These are phyloP conservation scores for Aeoliscus strigatus DNA, from an alignment of 2,797 vertebrate species.

Conservation along the genomic window DNA sequence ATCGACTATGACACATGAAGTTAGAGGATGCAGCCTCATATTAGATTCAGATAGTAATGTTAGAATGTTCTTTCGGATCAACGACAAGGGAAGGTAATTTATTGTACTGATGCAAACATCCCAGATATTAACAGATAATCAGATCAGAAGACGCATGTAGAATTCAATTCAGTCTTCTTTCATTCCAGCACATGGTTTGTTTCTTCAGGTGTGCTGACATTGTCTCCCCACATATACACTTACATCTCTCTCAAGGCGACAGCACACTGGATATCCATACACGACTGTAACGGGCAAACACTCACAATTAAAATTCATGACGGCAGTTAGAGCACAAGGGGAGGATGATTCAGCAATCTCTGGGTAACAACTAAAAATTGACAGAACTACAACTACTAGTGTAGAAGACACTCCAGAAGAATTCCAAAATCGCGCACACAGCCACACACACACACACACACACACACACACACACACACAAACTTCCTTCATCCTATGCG, in stretches of 20 bases:
- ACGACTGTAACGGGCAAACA: slow-evolving; percentile 45
- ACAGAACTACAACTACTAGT: background rate
- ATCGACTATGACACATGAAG: background rate
- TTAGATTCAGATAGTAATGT: too few species aligned
- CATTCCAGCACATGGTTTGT: slow-evolving; percentile 46
- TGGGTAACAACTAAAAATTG: slow-evolving; percentile 11
- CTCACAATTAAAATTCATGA: slow-evolving; percentile 46
- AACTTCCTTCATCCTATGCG: slow-evolving; percentile 19
- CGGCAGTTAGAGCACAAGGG: slow-evolving; percentile 37
- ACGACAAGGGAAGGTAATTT: too few species aligned
- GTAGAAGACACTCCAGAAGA: too few species aligned
- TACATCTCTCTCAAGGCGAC: slow-evolving; percentile 38
- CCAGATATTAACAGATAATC: too few species aligned
- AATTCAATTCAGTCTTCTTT: too few species aligned
- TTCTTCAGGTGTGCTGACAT: slow-evolving; percentile 57
- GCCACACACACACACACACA: slow-evolving; percentile 9
- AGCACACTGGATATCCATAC: slow-evolving; percentile 48
- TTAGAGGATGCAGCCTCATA: too few species aligned
- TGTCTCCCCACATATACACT: slow-evolving; percentile 47
- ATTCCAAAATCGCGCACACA: slow-evolving; percentile 8
- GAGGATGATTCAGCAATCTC: slow-evolving; percentile 15
- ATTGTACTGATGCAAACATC: too few species aligned
- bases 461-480: slow-evolving; percentile 1
- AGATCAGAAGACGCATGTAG: too few species aligned
- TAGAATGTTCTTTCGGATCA: too few species aligned